Conservation (phyloP, 2,888 invertebrate genomes). For the Netelia fuscicornis region DNA sequence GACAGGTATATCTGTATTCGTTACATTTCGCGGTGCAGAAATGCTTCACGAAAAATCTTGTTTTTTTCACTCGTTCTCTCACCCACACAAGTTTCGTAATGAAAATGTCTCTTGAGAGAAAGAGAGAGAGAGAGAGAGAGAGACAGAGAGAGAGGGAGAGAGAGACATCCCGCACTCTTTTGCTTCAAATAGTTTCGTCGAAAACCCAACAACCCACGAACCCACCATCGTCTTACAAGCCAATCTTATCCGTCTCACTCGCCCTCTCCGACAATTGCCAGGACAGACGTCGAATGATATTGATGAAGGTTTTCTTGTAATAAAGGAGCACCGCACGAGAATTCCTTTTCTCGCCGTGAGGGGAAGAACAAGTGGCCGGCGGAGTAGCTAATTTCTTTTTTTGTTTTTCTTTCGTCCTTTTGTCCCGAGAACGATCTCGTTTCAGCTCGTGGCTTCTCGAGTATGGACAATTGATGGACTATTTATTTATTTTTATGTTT, state of each 20-base stretch:
- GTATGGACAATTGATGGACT: background rate
- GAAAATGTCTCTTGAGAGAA: background rate
- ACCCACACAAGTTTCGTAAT: constrained; percentile 7
- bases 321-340: constrained; percentile 9
- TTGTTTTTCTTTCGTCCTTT: background rate
- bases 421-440: background rate
- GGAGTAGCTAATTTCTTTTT: background rate
- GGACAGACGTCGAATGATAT: constrained; percentile 44
- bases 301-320: constrained; percentile 51
- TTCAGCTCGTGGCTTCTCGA: background rate
- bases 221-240: background rate
- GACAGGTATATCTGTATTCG: too few relatives aligned
- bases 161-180: background rate
- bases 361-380: background rate
- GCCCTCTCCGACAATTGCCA: constrained; percentile 30
- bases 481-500: background rate
- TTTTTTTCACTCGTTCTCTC: constrained; percentile 31
- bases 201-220: background rate
- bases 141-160: too few relatives aligned
- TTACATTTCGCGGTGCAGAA: too few relatives aligned
- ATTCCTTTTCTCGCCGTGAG: background rate
- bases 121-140: background rate
- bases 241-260: constrained; percentile 27
- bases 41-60: too few relatives aligned
- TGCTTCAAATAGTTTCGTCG: background rate